Evolutionary conservation across 2,888 invertebrate species (phyloP).

Genomic region (Synergus umbraculus): DNA sequence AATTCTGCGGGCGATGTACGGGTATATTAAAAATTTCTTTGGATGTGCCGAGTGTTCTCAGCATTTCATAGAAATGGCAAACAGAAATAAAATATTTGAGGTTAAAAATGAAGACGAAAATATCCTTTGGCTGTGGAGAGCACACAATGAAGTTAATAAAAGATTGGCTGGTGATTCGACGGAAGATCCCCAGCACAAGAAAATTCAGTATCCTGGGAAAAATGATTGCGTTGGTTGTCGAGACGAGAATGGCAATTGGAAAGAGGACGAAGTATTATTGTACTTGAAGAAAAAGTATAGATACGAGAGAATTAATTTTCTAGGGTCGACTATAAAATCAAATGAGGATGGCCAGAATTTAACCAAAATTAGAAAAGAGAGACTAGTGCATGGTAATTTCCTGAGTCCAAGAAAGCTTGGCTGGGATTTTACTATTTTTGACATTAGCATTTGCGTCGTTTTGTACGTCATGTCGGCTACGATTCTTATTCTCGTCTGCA

Average conservation of each 20-base stretch:
- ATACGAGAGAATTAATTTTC: constrained; percentile 61
- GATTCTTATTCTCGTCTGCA: constrained; percentile 86
- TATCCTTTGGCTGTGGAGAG: constrained; percentile 95
- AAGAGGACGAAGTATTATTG: constrained; percentile 81
- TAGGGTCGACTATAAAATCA: constrained; percentile 50
- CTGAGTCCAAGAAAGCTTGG: constrained; percentile 60
- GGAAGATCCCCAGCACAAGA: constrained; percentile 94
- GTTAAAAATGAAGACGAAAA: constrained; percentile 86
- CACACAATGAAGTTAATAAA: constrained; percentile 95
- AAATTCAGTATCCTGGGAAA: constrained; percentile 90
- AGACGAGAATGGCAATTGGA: constrained; percentile 81
- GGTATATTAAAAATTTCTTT: constrained; percentile 94
- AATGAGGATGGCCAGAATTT: constrained; percentile 40
- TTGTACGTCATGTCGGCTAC: constrained; percentile 86
- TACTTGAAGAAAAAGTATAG: constrained; percentile 82
- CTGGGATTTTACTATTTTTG: constrained; percentile 83
- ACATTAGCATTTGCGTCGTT: constrained; percentile 87
- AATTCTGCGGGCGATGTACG: constrained; percentile 90
- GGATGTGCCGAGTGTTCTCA: constrained; percentile 93
- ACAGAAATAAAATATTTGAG: constrained; percentile 83
- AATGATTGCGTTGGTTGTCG: constrained; percentile 85
- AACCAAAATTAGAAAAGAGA: constrained; percentile 56
- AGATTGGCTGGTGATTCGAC: constrained; percentile 90
- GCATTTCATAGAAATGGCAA: constrained; percentile 94
- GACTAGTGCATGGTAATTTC: constrained; percentile 56